Evolutionary conservation across 2,113 vertebrate genomes (phyloP), one percentile per base, ranked within the genome.

Genomic region (Toxostoma redivivum): DNA sequence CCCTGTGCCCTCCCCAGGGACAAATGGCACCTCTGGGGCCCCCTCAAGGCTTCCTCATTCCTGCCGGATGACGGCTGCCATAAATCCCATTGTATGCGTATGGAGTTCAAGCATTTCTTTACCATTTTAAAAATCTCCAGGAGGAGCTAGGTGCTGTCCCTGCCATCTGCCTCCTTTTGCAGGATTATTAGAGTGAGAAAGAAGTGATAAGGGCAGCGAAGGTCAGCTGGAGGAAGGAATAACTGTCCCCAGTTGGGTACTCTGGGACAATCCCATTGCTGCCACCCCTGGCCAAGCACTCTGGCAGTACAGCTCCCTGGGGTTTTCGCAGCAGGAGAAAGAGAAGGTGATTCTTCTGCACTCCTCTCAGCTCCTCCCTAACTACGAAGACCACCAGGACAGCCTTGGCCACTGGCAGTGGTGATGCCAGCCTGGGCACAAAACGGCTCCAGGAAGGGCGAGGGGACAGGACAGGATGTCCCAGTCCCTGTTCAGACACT

Each of bases 11-110:
- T 91, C 50, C 44, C 30, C 45, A 65, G 23, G 61, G 70, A 76
- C 48, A 77, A 92, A 85, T 25, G 76, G 54, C 66, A 90, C 31
- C 48, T 90, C 47, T 40, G 54, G 40, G 57, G 42, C 70, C 82
- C 57, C n/a, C 8, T 30, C 21, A 82, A 70, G 81, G 69, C 81
- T 93, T 94, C 92, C 92, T 88, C 93, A 93, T 91, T 95, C 93
- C 74, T 88, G 54, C 38, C 3, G 22, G 74, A 90, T 57, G 79
- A 91, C 6, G 1, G 4, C 37, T 5, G 38, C 90, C 62, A 66
- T 95, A 95, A 94, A 96, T 44, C 77, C 81, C 72, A 90, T 93
- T 95, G 94, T 94, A 90, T 71, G 81, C 50, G 0, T 30, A 40
- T 2, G 13, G 53, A 21, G 24, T 15, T 28, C 33, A 33, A 12